Evolutionary conservation across 2,113 vertebrate genomes (phyloP), one percentile per base, ranked within the genome.

Genomic region (Trichechus manatus): DNA sequence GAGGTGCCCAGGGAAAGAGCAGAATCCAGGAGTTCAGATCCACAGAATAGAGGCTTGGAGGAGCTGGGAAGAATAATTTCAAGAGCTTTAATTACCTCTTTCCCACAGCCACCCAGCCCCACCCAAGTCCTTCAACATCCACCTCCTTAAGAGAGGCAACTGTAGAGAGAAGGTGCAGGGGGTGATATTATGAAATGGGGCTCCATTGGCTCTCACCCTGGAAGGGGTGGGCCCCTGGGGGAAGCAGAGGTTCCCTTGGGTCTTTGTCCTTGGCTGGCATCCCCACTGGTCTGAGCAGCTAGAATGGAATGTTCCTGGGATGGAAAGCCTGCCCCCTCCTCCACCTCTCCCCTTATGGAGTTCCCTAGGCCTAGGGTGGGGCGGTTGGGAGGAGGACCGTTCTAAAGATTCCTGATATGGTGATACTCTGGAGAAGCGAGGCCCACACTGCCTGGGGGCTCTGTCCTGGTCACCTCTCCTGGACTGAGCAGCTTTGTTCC

Each of bases 291-390:
- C 97, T 97, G 96, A 96, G 90, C 92, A 95, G 96, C 66, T 72
- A 33, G 98, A 98, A 98, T 98, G 97, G 98, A 98, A 98, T 98
- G 98, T 98, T 95, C 98, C 82, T 77, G 87, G 96, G 95, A 95
- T 79, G 90, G 85, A 96, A 93, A 47, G 89, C 56, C 95, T 64
- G 84, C 87, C 92, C 94, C 94, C 87, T 95, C 96, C 94, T 75
- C 95, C 94, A 87, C 56, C 17, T 72, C 78, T 95, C 96, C 91
- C 89, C 93, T 94, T 96, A 94, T 68, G 93, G 97, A 94, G 92
- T 64, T 94, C 85, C 79, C 61, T 47, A 82, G 87, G 95, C 89
- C 66, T 22, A 6, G 11, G 13, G 80, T 19, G 19, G 68, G 79
- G 72, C 61, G 72, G 83, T 42, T 20, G 53, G 72, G 84, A 47